phyloP scores from a whole-genome alignment of 2,113 vertebrate species.

The Sylvilagus bachmani region DNA sequence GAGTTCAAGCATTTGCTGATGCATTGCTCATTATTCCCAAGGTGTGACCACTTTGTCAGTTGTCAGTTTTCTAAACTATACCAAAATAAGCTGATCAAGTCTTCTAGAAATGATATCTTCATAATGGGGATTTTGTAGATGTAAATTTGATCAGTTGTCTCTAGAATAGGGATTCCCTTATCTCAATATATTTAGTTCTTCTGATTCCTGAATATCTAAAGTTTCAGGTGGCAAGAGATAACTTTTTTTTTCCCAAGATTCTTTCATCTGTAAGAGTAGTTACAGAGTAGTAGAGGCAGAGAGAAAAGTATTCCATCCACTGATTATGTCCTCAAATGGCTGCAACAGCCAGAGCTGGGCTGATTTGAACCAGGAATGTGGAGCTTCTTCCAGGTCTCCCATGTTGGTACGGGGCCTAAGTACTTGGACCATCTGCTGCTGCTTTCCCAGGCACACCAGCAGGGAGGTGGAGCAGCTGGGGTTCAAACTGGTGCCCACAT shows the following conservation, averaged over 20 bases:
- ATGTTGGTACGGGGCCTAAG: too few species aligned
- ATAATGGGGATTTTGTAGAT: background rate
- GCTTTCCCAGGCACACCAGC: too few species aligned
- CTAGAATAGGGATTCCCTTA: background rate
- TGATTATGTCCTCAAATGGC: too few species aligned
- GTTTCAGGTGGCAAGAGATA: background rate
- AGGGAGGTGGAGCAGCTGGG: too few species aligned
- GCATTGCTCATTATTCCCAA: conserved; percentile 97
- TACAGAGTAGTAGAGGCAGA: background rate
- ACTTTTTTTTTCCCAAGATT: background rate
- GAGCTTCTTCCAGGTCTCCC: too few species aligned
- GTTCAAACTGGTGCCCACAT: too few species aligned
- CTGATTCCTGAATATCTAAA: background rate
- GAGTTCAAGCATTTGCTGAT: conserved; percentile 97
- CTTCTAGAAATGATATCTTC: background rate
- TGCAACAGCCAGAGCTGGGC: too few species aligned
- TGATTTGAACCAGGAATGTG: too few species aligned
- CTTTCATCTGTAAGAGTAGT: too few species aligned
- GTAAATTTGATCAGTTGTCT: background rate
- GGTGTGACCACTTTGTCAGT: conserved; percentile 85
- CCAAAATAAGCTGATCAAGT: background rate
- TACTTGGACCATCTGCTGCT: too few species aligned
- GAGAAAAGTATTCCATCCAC: too few species aligned
- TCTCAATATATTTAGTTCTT: background rate
- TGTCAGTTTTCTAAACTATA: background rate